Base-by-base conservation (phyloP, 1,140 invertebrate genomes). In the Drosophila cardini region DNA sequence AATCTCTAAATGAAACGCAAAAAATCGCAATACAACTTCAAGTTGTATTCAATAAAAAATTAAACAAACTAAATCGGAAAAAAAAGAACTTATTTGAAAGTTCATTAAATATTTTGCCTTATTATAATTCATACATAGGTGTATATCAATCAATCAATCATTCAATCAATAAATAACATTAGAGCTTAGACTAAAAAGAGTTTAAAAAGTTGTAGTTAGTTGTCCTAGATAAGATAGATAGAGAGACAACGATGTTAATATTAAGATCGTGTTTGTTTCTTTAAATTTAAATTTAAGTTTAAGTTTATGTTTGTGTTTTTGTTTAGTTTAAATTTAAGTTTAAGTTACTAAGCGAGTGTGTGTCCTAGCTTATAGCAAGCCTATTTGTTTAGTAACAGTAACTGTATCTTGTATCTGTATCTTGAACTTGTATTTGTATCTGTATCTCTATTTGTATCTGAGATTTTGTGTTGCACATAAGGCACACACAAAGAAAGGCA, bases 381-480 rank as follows among this genome's bases (percentile, higher is more conserved):
- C 57, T 87, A 82, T 74, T 70, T 70, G 34, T 58, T 36, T 9
- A 53, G 50, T 53, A 53, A 53, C 36, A 42, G 52, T 72, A 64
- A 46, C 52, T 72, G 18, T 67, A 80, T 76, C 48, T 34, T 74
- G 73, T 79, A 76, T 72, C 64, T 81, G 73, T 60, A 50, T 76
- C 42, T 38, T 74, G 64, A 45, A 84, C 26, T 21, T 72, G 77
- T 77, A 76, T 72, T 64, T 82, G 18, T 60, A 72, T 21, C 42
- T 72, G 18, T 67, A 79, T 76, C 48, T 34, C 2, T 26, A 26
- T 73, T 32, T 72, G 75, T 81, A 70, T 73, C 79, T 42, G 53
- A 70, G 53, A 50, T 70, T 77, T 67, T 80, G 50, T 92, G 93
- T 32, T 92, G 92, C 78, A 67, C 69, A 52, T 60, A 43, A 94